Base-by-base conservation (phyloP, 1,140 invertebrate genomes). In the Drosophila burlai region DNA sequence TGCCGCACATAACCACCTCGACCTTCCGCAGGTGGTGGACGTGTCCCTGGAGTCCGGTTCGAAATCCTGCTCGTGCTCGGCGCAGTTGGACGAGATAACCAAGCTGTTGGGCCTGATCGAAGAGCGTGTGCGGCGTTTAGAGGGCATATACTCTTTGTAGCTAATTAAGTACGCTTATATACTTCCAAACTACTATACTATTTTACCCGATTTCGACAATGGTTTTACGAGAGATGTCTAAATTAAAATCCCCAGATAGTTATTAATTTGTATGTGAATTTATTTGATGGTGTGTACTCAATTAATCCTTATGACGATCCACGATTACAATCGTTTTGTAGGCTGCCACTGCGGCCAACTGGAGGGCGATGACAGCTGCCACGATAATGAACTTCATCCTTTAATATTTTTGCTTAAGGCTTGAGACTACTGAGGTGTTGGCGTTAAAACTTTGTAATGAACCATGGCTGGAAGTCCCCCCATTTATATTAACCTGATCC, bases 11-110 rank as follows among this genome's bases (percentile, higher is more conserved):
- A 71, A 85, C 49, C 59, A 81, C 55, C 63, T 54, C 31, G 68
- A 71, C 85, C 52, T 91, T 82, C 72, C 79, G 52, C 85, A 90
- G 85, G 79, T 90, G 16, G 31, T 90, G 79, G 85, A 90, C 76
- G 81, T 85, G 24, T 72, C 79, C 36, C 42, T 90, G 26, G 84
- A 89, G 26, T 79, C 85, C n/a, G 24, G 34, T 21, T 78, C 81
- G 24, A 79, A 85, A 7, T 69, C 63, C 50, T 85, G 86, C 42
- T 50, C 45, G 21, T 81, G 82, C 43, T 65, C 79, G 5, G 64
- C 55, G 38, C 85, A 84, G 26, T 68, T 90, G 15, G 81, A 81
- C 9, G 78, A 82, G 46, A 80, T 90, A 36, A 58, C 24, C 45
- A 40, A 34, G 21, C 46, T 76, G 16, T 29, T 90, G 21, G 38